These are phyloP conservation scores for Sternarchorhynchus goeldii DNA, from an alignment of 2,797 vertebrate genomes.

Conservation along the genomic window DNA sequence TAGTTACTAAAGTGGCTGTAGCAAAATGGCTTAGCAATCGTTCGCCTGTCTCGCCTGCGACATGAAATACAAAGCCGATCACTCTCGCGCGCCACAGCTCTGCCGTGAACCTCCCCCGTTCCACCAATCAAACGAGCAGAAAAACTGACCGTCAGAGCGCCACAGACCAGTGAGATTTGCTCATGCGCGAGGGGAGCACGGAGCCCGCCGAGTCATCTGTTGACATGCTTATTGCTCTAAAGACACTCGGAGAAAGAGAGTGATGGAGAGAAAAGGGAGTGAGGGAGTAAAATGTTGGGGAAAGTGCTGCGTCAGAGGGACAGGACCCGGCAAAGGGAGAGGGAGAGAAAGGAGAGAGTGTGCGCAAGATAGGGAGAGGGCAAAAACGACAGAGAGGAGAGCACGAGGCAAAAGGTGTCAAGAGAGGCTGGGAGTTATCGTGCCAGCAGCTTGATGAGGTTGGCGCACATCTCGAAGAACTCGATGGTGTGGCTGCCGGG, in stretches of 20 bases:
- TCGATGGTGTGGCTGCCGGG: slow-evolving; percentile 98
- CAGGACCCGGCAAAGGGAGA: not conserved
- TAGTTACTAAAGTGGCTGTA: slow-evolving; percentile 50
- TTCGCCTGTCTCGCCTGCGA: slow-evolving; percentile 58
- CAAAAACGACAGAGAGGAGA: slow-evolving; percentile 61
- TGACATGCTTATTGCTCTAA: slow-evolving; percentile 97
- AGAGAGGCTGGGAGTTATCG: slow-evolving; percentile 84
- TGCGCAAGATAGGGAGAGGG: not conserved
- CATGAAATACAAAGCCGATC: slow-evolving; percentile 49
- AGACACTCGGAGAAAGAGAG: slow-evolving; percentile 70
- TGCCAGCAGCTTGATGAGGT: slow-evolving; percentile 99
- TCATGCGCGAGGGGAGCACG: slow-evolving; percentile 77
- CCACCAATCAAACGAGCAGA: slow-evolving; percentile 57
- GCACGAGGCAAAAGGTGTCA: slow-evolving; percentile 60
- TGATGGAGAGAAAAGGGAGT: slow-evolving; percentile 12
- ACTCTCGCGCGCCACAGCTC: slow-evolving; percentile 17
- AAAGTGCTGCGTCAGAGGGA: not conserved
- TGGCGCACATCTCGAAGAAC: slow-evolving; percentile 99
- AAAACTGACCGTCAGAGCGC: slow-evolving; percentile 75
- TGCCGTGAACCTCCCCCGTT: slow-evolving; percentile 50
- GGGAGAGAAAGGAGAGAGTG: slow-evolving; percentile 40
- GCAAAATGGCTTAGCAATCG: slow-evolving; percentile 66
- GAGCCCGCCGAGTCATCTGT: slow-evolving; percentile 80
- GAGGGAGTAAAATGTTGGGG: slow-evolving; percentile 23
- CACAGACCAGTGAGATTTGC: slow-evolving; percentile 78